These are phyloP conservation scores for Phoebastria nigripes DNA, from an alignment of 2,797 vertebrate genomes.

Conservation along the genomic window DNA sequence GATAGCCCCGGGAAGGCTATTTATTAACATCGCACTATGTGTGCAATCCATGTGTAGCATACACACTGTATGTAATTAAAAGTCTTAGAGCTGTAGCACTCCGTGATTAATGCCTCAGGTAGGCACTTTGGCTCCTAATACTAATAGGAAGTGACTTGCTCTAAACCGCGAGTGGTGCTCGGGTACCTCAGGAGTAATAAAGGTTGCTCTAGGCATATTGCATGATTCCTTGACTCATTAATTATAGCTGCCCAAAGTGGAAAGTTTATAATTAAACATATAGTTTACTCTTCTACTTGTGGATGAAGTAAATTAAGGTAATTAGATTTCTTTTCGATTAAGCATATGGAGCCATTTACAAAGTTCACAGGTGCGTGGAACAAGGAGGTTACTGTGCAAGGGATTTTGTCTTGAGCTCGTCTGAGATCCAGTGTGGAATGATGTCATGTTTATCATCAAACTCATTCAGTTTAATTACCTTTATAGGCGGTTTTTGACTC, in stretches of 20 bases:
- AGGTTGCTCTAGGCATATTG: constrained; percentile 67
- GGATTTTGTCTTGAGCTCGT: background rate
- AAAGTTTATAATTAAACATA: constrained; percentile 80
- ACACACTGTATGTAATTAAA: constrained; percentile 65
- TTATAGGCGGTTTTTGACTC: rapidly evolving
- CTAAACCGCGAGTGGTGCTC: constrained; percentile 6
- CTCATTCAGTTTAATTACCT: background rate
- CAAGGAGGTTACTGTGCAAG: background rate
- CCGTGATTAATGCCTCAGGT: constrained; percentile 71
- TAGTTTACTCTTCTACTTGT: constrained; percentile 70
- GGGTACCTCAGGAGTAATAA: constrained; percentile 71
- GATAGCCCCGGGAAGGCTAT: constrained; percentile 22
- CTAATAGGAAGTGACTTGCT: constrained; percentile 74
- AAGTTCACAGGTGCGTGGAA: constrained; percentile 29
- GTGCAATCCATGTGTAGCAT: background rate
- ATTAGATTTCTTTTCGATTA: constrained; percentile 69
- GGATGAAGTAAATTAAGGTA: constrained; percentile 71
- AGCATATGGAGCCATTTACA: constrained; percentile 43
- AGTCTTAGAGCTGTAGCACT: background rate
- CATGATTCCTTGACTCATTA: constrained; percentile 75
- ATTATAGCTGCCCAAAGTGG: constrained; percentile 77
- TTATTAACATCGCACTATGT: background rate
- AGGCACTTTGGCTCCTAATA: constrained; percentile 55
- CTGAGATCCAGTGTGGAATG: background rate
- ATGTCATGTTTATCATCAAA: background rate